Evolutionary conservation across 1,140 invertebrate genomes (phyloP).

Genomic region (Kradibia gibbosae): DNA sequence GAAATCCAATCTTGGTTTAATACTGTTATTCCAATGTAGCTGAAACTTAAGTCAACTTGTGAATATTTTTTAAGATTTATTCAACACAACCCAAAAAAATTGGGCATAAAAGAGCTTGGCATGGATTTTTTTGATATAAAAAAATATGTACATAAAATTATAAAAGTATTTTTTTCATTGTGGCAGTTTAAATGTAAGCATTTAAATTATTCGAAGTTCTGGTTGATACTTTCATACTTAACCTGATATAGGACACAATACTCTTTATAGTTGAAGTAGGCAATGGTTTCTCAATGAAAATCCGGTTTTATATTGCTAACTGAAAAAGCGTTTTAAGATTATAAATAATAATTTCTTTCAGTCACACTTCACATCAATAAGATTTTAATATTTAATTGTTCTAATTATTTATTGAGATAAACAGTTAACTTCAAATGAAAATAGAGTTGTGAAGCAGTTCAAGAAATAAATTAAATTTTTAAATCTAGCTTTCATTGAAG

Average conservation of each 20-base stretch:
- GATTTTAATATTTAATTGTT: slow-evolving; percentile 15
- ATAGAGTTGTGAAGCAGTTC: not conserved
- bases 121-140: slow-evolving; percentile 40
- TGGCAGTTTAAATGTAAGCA: slow-evolving; percentile 41
- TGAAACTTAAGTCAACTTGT: slow-evolving; percentile 53
- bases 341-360: slow-evolving; percentile 44
- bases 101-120: slow-evolving; percentile 49
- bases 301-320: slow-evolving; percentile 47
- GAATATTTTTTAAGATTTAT: slow-evolving; percentile 28
- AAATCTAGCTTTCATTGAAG: slow-evolving; percentile 41
- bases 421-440: not conserved
- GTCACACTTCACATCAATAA: slow-evolving; percentile 10
- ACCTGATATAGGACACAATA: slow-evolving; percentile 53
- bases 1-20: slow-evolving; percentile 51
- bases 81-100: slow-evolving; percentile 20
- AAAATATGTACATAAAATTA: slow-evolving; percentile 27
- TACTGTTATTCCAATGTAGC: slow-evolving; percentile 47
- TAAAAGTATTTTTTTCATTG: slow-evolving; percentile 34
- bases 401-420: slow-evolving; percentile 7
- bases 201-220: slow-evolving; percentile 47
- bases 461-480: slow-evolving; percentile 3
- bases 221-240: slow-evolving; percentile 58
- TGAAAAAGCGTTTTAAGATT: slow-evolving; percentile 50
- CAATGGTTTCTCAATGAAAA: slow-evolving; percentile 50
- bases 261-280: slow-evolving; percentile 45